Percentiles rank a stretch among this genome's conserved stretches.
Conservation (phyloP, 2,888 invertebrate species). For the Doris montereyensis region DNA sequence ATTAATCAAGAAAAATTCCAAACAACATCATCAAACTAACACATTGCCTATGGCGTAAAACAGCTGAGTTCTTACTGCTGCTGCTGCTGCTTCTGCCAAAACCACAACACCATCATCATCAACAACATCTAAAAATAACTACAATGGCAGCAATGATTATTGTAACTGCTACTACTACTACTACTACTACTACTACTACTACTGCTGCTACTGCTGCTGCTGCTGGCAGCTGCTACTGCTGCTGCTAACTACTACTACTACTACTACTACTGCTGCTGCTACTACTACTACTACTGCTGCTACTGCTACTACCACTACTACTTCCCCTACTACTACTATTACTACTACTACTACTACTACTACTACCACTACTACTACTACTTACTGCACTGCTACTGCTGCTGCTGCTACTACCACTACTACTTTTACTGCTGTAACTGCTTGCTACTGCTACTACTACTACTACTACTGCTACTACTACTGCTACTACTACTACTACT, state of each 20-base stretch:
- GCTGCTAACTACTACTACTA: neutral
- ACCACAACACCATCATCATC: too few relatives aligned
- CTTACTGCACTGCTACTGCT: neutral
- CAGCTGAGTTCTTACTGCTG: too few relatives aligned
- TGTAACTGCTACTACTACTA: neutral
- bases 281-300: too few relatives aligned
- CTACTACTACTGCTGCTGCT: neutral
- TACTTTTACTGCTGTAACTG: neutral
- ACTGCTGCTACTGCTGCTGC: neutral
- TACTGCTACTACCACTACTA: neutral
- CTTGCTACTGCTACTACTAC: conserved; percentile 24
- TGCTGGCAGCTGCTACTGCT: neutral
- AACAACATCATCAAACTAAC: too few relatives aligned
- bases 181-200: neutral
- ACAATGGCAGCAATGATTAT: too few relatives aligned
- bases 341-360: neutral
- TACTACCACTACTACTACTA: neutral
- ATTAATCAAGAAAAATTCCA: too few relatives aligned
- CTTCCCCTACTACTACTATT: too few relatives aligned
- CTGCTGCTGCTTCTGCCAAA: too few relatives aligned
- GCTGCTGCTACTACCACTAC: neutral
- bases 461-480: conserved; percentile 25
- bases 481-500: conserved; percentile 26
- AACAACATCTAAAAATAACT: too few relatives aligned
- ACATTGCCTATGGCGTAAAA: too few relatives aligned